Evolutionary conservation across 2,888 invertebrate genomes (phyloP).

Genomic region (Microdon myrmicae): DNA sequence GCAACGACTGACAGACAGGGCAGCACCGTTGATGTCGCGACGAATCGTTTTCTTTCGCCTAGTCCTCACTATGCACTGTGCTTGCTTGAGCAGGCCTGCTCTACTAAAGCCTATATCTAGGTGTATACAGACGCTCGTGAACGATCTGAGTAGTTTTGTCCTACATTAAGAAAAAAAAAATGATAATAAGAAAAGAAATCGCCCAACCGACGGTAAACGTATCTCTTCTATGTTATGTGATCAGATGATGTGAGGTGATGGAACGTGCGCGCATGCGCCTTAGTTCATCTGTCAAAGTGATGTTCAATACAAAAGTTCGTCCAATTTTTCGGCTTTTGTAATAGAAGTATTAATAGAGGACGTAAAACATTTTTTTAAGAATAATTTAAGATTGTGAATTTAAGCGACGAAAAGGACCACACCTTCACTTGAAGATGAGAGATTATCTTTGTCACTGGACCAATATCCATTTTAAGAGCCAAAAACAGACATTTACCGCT

Average conservation of each 20-base stretch:
- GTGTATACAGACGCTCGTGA: conserved; percentile 23
- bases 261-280: conserved; percentile 39
- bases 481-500: conserved; percentile 2
- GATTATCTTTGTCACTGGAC: conserved; percentile 11
- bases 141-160: too few relatives aligned
- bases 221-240: conserved; percentile 29
- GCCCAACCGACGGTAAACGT: conserved; percentile 23
- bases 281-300: not conserved
- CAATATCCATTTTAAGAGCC: conserved; percentile 23
- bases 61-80: too few relatives aligned
- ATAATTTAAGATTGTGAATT: conserved; percentile 4
- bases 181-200: conserved; percentile 2
- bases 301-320: not conserved
- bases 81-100: too few relatives aligned
- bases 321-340: conserved; percentile 3
- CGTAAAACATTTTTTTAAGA: conserved; percentile 5
- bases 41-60: conserved; percentile 30
- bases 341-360: conserved; percentile 1
- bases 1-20: conserved; percentile 30
- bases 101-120: conserved; percentile 21
- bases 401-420: not conserved
- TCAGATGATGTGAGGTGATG: conserved; percentile 41
- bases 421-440: conserved; percentile 4
- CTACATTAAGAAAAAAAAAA: conserved; percentile 9
- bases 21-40: conserved; percentile 4